Conservation (phyloP, 2,888 invertebrate genomes). For the Sympetrum striolatum region DNA sequence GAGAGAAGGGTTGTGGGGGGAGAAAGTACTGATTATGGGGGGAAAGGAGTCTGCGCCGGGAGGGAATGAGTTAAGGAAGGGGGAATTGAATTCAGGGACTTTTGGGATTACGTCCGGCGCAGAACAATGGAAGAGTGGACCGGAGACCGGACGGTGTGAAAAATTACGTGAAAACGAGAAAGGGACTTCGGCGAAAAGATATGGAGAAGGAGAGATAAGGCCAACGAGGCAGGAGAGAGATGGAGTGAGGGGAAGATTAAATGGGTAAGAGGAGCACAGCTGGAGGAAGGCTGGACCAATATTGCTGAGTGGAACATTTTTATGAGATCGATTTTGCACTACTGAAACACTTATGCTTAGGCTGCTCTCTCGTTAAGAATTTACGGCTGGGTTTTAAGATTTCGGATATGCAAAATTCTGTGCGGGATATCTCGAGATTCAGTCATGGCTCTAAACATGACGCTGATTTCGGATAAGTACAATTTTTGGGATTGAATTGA, state of each 20-base stretch:
- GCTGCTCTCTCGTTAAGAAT: too few relatives aligned
- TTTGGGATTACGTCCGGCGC: neutral
- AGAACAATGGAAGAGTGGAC: neutral
- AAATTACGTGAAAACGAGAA: neutral
- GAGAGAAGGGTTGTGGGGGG: neutral
- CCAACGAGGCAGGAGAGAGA: neutral
- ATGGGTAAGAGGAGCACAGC: too few relatives aligned
- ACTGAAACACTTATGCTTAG: too few relatives aligned
- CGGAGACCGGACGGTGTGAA: neutral
- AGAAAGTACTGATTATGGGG: neutral
- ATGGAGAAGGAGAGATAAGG: neutral
- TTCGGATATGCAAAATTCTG: too few relatives aligned
- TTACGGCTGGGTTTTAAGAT: too few relatives aligned
- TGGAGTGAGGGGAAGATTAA: neutral
- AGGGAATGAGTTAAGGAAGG: neutral
- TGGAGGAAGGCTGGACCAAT: too few relatives aligned
- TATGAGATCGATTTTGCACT: too few relatives aligned
- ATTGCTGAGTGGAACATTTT: too few relatives aligned
- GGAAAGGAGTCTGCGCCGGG: neutral
- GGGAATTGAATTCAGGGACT: neutral
- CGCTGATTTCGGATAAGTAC: too few relatives aligned
- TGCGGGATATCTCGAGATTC: too few relatives aligned
- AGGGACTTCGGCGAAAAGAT: neutral
- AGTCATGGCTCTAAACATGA: too few relatives aligned
- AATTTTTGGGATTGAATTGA: too few relatives aligned